Conservation (phyloP, 2,888 invertebrate species). For the Lasioglossum calceatum region DNA sequence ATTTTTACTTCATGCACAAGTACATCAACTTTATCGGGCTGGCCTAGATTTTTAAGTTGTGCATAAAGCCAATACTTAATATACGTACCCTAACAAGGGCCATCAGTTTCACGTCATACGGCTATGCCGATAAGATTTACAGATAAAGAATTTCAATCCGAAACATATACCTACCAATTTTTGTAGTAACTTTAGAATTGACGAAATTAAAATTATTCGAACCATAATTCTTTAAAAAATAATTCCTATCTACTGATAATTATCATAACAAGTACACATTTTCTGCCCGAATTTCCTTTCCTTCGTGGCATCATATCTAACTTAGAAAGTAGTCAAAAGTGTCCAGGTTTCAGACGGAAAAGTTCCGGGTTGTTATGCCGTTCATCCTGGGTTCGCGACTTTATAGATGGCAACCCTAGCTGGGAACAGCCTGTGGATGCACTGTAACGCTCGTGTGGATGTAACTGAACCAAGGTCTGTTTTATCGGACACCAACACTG, state of each 20-base stretch:
- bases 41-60: constrained; percentile 4
- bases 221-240: no score
- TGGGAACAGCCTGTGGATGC: not conserved
- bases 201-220: no score
- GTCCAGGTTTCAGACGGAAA: not conserved
- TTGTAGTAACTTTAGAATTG: no score
- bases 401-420: not conserved
- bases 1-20: not conserved
- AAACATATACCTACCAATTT: not conserved
- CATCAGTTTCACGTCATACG: not conserved
- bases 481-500: constrained; percentile 53
- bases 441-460: constrained; percentile 14
- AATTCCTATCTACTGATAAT: no score
- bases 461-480: constrained; percentile 37
- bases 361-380: not conserved
- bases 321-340: not conserved
- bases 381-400: not conserved
- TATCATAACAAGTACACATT: no score
- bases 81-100: not conserved
- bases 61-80: constrained; percentile 1
- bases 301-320: not conserved
- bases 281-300: no score
- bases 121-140: not conserved
- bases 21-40: not conserved
- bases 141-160: not conserved